phyloP scores from a whole-genome alignment of 2,888 invertebrate genomes.

The Yponomeuta malinellus region DNA sequence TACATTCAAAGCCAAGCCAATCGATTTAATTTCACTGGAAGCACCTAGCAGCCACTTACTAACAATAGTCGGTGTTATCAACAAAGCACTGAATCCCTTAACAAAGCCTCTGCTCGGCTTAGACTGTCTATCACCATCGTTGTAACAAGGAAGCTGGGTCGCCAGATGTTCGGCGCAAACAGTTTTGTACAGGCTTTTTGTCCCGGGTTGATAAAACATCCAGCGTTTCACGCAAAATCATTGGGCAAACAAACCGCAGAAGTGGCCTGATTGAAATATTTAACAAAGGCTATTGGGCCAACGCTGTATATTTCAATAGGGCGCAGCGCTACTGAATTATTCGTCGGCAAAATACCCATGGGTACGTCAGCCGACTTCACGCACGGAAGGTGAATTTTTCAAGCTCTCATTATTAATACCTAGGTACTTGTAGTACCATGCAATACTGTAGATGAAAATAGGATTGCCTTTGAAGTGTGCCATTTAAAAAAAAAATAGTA shows the following conservation, averaged over 20 bases:
- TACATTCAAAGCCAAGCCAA: neutral
- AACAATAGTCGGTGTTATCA: neutral
- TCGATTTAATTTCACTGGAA: neutral
- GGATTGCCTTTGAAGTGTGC: no score
- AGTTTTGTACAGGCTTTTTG: neutral
- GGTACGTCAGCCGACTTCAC: neutral
- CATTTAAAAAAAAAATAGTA: no score
- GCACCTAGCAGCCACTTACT: neutral
- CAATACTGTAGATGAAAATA: no score
- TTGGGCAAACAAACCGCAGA: constrained; percentile 1
- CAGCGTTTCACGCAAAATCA: neutral
- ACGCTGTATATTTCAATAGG: neutral
- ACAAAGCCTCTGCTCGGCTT: neutral
- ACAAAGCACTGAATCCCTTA: neutral
- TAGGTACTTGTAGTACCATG: neutral
- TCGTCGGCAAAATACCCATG: neutral
- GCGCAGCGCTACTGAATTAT: neutral
- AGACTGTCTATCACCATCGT: neutral
- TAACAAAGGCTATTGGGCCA: neutral
- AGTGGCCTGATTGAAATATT: neutral
- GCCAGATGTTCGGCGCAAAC: neutral
- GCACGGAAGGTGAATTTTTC: neutral
- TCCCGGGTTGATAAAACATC: neutral
- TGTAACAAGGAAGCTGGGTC: neutral
- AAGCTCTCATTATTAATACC: neutral